phyloP scores from a whole-genome alignment of 1,140 invertebrate genomes.

The Chionoecetes opilio region DNA sequence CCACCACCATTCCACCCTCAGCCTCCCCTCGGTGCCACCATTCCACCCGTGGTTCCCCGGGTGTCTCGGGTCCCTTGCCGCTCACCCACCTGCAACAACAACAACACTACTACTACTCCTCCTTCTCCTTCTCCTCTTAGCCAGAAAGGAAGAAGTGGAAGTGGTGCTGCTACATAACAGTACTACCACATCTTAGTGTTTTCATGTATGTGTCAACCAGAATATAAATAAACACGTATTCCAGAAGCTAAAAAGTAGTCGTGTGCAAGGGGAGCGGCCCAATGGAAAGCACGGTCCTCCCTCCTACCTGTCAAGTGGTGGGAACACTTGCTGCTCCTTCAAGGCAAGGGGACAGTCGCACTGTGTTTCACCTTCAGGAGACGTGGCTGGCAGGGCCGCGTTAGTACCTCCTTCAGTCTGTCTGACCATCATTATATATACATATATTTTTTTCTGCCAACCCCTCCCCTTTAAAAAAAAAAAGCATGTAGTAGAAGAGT shows the following conservation, averaged over 20 bases:
- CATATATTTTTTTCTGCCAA: slow-evolving; percentile 40
- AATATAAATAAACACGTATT: slow-evolving; percentile 22
- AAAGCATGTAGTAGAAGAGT: slow-evolving; percentile 69
- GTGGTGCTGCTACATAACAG: background rate
- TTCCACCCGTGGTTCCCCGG: background rate
- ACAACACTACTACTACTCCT: background rate
- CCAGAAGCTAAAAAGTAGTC: slow-evolving; percentile 8
- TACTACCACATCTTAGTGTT: slow-evolving; percentile 20
- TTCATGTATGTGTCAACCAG: slow-evolving; percentile 27
- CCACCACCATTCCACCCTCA: slow-evolving; percentile 43
- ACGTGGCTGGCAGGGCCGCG: slow-evolving; percentile 10
- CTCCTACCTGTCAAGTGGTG: background rate
- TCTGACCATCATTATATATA: slow-evolving; percentile 38
- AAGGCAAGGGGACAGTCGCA: background rate
- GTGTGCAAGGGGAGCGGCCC: background rate
- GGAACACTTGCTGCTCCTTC: background rate
- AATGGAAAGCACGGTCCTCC: too few species aligned
- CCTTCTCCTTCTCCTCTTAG: background rate
- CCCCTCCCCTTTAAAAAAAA: slow-evolving; percentile 52
- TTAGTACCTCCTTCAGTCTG: slow-evolving; percentile 7
- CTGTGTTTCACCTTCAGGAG: slow-evolving; percentile 18
- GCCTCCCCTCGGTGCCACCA: background rate
- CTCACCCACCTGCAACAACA: background rate
- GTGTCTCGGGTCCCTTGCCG: background rate
- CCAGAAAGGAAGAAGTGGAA: slow-evolving; percentile 10